Base-by-base conservation (phyloP, 2,888 invertebrate genomes). In the Synanthedon formicaeformis region DNA sequence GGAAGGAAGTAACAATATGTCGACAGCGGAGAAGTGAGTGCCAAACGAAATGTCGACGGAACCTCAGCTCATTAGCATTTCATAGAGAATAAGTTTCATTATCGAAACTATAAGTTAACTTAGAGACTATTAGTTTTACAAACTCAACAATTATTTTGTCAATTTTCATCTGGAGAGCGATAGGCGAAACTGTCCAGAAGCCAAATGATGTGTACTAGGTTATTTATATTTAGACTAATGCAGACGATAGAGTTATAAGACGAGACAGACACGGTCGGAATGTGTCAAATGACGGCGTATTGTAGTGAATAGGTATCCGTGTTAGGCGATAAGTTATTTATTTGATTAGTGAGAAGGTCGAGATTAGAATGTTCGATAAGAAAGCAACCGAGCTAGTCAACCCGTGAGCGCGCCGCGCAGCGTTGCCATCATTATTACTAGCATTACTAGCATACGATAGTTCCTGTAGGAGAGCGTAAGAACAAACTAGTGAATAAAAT, bases 331-430 rank as follows among this genome's bases (percentile, higher is more conserved):
- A 83, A 84, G 81, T 85, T 81, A 86, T 86, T 86, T 86, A 86
- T 86, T 85, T 81, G 72, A 71, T 71, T 82, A 82, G 85, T 78
- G 81, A 81, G 79, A 72, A 14, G 49, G 65, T 75, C 67, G 72
- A 69, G 75, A 74, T 72, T 75, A 74, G 67, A 64, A 71, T 67
- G 74, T 75, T 77, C 70, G 75, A 73, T 80, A 78, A 67, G 73
- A 81, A 78, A 79, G 82, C 81, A 82, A 84, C 76, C 72, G 76
- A 84, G 84, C 86, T 85, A 86, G 85, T 86, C 85, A 85, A 71
- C 71, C 63, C 63, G 83, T 73, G 83, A 75, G 75, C 53, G 58
- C 55, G 52, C 53, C 60, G 62, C 67, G 75, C 76, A 79, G 73
- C 75, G 79, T 76, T 78, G 83, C 81, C 83, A 81, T 81, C 51